These are phyloP conservation scores for Noctuana brunneofusca DNA, from an alignment of 2,888 invertebrate genomes.

Conservation along the genomic window DNA sequence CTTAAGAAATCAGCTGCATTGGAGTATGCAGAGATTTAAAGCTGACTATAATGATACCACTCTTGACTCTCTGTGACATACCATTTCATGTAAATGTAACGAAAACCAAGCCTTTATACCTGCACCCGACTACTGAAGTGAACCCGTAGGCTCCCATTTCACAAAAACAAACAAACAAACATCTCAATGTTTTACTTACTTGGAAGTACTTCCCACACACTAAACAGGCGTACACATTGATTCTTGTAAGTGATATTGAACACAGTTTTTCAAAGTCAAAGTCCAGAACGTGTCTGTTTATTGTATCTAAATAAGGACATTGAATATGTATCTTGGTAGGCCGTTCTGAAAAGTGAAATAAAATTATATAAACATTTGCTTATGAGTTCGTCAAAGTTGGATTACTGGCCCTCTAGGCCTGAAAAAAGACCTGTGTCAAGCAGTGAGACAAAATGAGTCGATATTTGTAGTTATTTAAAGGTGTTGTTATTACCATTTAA, in stretches of 20 bases:
- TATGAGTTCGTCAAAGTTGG: too few species aligned
- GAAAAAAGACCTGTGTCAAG: background rate
- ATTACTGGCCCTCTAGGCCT: too few species aligned
- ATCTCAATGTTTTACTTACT: constrained; percentile 50
- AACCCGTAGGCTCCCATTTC: background rate
- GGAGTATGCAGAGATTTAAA: too few species aligned
- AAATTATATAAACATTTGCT: background rate
- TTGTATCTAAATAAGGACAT: constrained; percentile 99
- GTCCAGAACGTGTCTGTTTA: constrained; percentile 97
- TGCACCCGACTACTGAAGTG: too few species aligned
- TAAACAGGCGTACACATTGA: constrained; percentile 99
- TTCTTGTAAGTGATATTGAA: constrained; percentile 97
- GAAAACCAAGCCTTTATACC: too few species aligned
- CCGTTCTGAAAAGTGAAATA: constrained; percentile 53
- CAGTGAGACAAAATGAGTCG: too few species aligned
- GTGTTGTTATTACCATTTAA: constrained; percentile 46
- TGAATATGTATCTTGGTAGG: constrained; percentile 77
- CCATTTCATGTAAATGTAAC: too few species aligned
- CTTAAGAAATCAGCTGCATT: too few species aligned
- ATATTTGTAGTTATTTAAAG: too few species aligned
- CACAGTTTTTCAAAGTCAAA: constrained; percentile 99
- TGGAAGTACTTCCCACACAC: constrained; percentile 99
- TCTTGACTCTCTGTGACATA: too few species aligned
- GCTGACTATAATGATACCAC: too few species aligned
- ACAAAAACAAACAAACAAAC: too few species aligned